Conservation (phyloP, 2,113 vertebrate genomes). For the Aptenodytes forsteri region DNA sequence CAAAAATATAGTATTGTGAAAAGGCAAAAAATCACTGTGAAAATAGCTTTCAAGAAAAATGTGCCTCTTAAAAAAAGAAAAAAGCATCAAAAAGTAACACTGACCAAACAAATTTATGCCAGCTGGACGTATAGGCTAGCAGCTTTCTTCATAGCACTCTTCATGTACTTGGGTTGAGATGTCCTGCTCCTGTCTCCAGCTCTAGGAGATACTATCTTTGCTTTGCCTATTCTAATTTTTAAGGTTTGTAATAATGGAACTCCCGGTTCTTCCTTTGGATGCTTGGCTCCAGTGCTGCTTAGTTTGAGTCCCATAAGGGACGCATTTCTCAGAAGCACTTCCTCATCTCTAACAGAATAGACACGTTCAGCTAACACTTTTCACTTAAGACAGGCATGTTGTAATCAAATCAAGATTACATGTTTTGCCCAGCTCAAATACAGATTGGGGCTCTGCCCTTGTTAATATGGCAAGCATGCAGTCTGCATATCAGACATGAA, state of each 20-base stretch:
- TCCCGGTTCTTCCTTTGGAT: background rate
- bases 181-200: background rate
- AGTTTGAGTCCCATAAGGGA: background rate
- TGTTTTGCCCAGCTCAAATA: background rate
- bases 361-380: background rate
- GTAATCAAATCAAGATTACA: slow-evolving; percentile 18
- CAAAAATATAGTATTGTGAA: background rate
- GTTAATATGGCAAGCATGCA: background rate
- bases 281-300: background rate
- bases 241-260: background rate
- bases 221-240: background rate
- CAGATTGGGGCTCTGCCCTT: background rate
- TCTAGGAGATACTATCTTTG: background rate
- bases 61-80: background rate
- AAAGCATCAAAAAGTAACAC: background rate
- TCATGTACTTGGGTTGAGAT: background rate
- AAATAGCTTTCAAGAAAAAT: background rate
- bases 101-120: background rate
- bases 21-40: background rate
- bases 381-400: background rate
- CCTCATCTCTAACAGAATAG: background rate
- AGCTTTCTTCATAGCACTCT: background rate
- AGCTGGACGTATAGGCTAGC: background rate
- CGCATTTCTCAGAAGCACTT: slow-evolving; percentile 10
- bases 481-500: background rate